Percentiles rank a stretch among this genome's conserved stretches.
These are phyloP conservation scores for Micropoecilia bifurca DNA, from an alignment of 2,797 vertebrate species.

Conservation along the genomic window DNA sequence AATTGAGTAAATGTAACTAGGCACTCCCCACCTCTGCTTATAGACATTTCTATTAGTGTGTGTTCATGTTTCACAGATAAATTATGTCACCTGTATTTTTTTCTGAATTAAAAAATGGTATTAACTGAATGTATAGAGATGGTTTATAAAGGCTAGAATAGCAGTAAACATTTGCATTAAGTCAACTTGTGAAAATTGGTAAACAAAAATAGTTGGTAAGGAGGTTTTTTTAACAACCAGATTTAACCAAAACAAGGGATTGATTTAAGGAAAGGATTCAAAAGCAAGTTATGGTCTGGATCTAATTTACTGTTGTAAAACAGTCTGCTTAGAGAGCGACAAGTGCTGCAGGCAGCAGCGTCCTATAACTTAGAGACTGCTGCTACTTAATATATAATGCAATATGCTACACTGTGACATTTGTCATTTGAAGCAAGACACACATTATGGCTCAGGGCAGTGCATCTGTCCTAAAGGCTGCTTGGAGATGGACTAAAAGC, in stretches of 20 bases:
- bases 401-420: slow-evolving; percentile 94
- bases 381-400: slow-evolving; percentile 99
- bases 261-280: slow-evolving; percentile 61
- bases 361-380: slow-evolving; percentile 98
- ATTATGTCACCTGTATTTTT: too few relatives aligned
- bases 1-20: too few relatives aligned
- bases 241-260: slow-evolving; percentile 27
- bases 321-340: slow-evolving; percentile 78
- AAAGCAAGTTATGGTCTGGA: slow-evolving; percentile 78
- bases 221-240: not conserved
- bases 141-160: not conserved
- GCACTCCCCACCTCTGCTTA: not conserved
- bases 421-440: slow-evolving; percentile 94
- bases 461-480: slow-evolving; percentile 96
- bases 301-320: slow-evolving; percentile 85
- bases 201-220: not conserved
- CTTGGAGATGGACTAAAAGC: slow-evolving; percentile 94
- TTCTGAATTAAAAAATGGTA: not conserved
- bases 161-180: not conserved
- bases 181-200: not conserved
- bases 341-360: slow-evolving; percentile 83
- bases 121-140: not conserved
- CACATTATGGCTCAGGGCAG: slow-evolving; percentile 98
- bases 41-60: not conserved
- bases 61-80: not conserved